A percentile compares a stretch with the other conserved stretches of the same genome.
Evolutionary conservation across 2,113 vertebrate species (phyloP).

Genomic region (Tonatia bakeri): DNA sequence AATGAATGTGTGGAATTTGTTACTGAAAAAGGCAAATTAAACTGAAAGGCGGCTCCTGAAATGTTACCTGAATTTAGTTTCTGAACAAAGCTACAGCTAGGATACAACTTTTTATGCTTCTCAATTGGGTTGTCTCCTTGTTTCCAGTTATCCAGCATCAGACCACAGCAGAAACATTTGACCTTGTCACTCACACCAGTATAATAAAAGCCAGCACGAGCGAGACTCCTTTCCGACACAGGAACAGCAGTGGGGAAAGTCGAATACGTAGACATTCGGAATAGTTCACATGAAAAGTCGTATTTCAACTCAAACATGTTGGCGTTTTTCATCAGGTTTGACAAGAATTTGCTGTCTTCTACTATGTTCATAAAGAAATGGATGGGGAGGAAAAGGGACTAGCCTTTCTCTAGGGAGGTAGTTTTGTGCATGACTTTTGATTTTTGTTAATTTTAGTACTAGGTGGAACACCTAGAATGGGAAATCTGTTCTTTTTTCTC

Average conservation of each 20-base stretch:
- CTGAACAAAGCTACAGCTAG: conserved; percentile 92
- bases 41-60: conserved; percentile 83
- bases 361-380: conserved; percentile 86
- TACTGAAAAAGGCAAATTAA: conserved; percentile 82
- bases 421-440: conserved; percentile 83
- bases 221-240: conserved; percentile 92
- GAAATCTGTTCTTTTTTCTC: conserved; percentile 50
- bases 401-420: conserved; percentile 90
- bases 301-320: conserved; percentile 87
- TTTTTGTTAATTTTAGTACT: conserved; percentile 24
- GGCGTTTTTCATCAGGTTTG: conserved; percentile 84
- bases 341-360: conserved; percentile 84
- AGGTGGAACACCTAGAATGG: conserved; percentile 48
- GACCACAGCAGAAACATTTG: conserved; percentile 92
- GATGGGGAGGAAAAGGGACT: conserved; percentile 78
- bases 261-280: conserved; percentile 92
- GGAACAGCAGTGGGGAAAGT: conserved; percentile 82
- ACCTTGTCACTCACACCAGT: conserved; percentile 91
- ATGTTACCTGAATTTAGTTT: conserved; percentile 81
- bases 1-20: conserved; percentile 70
- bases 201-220: conserved; percentile 96
- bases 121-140: conserved; percentile 90
- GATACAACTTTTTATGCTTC: conserved; percentile 90
- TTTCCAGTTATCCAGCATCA: conserved; percentile 93
- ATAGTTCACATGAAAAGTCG: conserved; percentile 93